phyloP scores from a whole-genome alignment of 1,140 invertebrate genomes.

The Neotoxoptera formosana region DNA sequence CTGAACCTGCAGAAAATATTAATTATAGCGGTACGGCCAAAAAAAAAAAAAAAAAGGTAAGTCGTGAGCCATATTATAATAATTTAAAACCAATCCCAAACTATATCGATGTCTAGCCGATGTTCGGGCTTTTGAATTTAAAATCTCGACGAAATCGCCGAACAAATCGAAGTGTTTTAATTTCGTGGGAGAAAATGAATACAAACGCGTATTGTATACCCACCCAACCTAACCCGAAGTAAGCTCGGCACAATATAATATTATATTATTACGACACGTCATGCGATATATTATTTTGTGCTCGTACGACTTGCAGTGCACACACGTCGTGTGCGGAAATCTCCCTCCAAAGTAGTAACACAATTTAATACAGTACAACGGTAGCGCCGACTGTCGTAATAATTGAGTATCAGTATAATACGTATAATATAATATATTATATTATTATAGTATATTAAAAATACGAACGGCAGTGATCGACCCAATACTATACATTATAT shows the following conservation, averaged over 20 bases:
- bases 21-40: no score
- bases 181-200: not conserved
- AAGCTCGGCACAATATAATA: not conserved
- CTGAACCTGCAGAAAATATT: no score
- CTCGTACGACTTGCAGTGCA: not conserved
- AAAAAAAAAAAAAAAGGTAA: no score
- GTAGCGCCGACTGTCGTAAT: not conserved
- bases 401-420: conserved; percentile 18
- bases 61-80: no score
- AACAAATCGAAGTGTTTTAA: not conserved
- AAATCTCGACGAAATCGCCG: not conserved
- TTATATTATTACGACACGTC: not conserved
- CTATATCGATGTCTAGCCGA: not conserved
- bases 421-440: not conserved
- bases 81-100: not conserved
- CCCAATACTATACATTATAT: not conserved
- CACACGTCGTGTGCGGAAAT: not conserved
- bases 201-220: not conserved
- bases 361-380: not conserved
- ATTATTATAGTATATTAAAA: no score
- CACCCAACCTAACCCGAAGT: not conserved
- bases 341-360: not conserved
- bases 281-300: not conserved
- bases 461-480: not conserved
- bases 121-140: not conserved